These are phyloP conservation scores for Lasioglossum leucozonium DNA, from an alignment of 2,888 invertebrate genomes.

Conservation along the genomic window DNA sequence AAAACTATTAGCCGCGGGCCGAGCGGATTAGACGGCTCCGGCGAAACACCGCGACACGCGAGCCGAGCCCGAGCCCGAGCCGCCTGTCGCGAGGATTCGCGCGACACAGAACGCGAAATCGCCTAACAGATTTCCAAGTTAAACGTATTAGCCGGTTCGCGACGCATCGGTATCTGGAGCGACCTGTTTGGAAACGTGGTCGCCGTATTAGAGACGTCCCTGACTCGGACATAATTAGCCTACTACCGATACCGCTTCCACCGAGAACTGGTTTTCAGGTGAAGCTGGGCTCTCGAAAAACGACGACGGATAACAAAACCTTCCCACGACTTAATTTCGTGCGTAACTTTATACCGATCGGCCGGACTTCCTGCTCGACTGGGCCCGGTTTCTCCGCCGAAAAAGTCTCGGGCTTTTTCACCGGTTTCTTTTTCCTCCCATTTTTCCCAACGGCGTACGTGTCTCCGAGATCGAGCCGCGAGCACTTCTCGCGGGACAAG, in stretches of 20 bases:
- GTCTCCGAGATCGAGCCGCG: neutral
- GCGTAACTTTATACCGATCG: neutral
- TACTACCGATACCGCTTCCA: constrained; percentile 53
- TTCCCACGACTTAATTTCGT: neutral
- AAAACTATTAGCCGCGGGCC: constrained; percentile 38
- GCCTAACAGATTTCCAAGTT: constrained; percentile 65
- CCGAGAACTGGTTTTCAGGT: constrained; percentile 23
- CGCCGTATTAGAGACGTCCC: constrained; percentile 64
- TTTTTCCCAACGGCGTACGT: neutral
- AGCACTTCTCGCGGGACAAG: neutral
- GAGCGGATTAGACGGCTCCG: neutral
- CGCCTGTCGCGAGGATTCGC: constrained; percentile 33
- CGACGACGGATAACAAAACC: neutral
- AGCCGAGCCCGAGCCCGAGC: neutral
- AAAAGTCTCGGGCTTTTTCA: neutral
- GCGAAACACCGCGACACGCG: constrained; percentile 17
- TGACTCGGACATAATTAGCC: constrained; percentile 71
- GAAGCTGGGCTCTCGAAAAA: neutral
- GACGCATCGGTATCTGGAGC: constrained; percentile 45
- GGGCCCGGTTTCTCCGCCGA: neutral
- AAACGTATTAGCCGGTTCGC: constrained; percentile 59
- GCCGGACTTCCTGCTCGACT: constrained; percentile 15
- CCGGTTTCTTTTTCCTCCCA: neutral
- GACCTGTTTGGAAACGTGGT: constrained; percentile 50
- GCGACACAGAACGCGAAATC: constrained; percentile 53